Percentiles rank a stretch among this genome's conserved stretches.
These are phyloP conservation scores for Gracilinanus agilis DNA, from an alignment of 2,113 vertebrate genomes.

Conservation along the genomic window DNA sequence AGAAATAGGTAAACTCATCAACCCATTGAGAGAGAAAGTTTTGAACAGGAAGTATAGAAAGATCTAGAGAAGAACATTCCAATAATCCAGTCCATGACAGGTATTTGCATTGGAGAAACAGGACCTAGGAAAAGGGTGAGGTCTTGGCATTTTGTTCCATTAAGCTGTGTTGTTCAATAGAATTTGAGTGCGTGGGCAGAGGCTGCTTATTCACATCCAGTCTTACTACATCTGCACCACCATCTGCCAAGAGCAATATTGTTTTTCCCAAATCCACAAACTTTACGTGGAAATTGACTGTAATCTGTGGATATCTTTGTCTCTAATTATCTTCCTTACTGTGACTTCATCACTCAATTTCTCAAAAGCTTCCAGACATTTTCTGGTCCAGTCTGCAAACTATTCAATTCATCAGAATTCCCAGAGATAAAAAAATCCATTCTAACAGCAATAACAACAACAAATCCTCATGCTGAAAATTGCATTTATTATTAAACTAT, in stretches of 20 bases:
- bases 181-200: not conserved
- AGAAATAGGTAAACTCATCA: not conserved
- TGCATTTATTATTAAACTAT: not conserved
- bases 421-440: not conserved
- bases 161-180: not conserved
- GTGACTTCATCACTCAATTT: not conserved
- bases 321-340: not conserved
- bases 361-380: not conserved
- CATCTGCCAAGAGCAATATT: not conserved
- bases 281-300: not conserved
- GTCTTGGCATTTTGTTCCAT: not conserved
- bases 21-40: not conserved
- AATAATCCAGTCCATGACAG: not conserved
- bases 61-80: not conserved
- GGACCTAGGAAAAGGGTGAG: not conserved
- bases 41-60: not conserved
- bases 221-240: not conserved
- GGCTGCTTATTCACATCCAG: not conserved
- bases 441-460: not conserved
- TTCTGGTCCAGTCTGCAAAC: not conserved
- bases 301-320: not conserved
- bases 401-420: not conserved
- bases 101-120: not conserved
- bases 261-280: not conserved
- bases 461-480: not conserved